phyloP scores from a whole-genome alignment of 2,888 invertebrate genomes.

The Calliopum simillimum region DNA sequence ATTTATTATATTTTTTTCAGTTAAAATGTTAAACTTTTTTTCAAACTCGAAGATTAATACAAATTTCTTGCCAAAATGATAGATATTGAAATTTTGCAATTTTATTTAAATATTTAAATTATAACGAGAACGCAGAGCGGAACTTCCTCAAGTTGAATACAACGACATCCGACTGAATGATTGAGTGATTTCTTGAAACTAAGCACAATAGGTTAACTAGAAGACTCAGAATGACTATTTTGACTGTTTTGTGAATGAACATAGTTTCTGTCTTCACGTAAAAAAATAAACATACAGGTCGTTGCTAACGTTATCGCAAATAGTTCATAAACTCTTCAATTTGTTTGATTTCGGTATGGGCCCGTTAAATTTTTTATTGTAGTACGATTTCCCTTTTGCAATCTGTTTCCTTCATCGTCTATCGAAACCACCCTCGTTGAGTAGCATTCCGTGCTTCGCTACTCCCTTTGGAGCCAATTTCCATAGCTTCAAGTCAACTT shows the following conservation, averaged over 20 bases:
- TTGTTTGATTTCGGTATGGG: slow-evolving; percentile 10
- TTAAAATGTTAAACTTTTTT: no score
- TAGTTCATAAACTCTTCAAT: slow-evolving; percentile 33
- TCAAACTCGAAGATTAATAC: no score
- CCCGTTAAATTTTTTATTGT: slow-evolving; percentile 13
- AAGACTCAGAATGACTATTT: slow-evolving; percentile 52
- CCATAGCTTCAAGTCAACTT: no score
- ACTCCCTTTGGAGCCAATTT: no score
- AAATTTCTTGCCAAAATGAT: no score
- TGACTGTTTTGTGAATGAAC: slow-evolving; percentile 58
- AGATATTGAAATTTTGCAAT: no score
- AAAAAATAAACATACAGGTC: slow-evolving; percentile 27
- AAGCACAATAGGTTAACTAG: slow-evolving; percentile 33
- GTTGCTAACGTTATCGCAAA: slow-evolving; percentile 47
- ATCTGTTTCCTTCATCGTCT: slow-evolving; percentile 21
- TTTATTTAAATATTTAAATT: no score
- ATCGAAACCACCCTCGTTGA: background rate
- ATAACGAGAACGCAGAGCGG: no score
- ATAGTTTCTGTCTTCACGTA: slow-evolving; percentile 19
- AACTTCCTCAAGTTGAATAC: background rate
- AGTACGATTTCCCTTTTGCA: slow-evolving; percentile 9
- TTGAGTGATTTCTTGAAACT: background rate
- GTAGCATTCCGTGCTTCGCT: no score
- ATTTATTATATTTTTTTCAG: no score
- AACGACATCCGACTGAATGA: background rate